Percentiles rank a stretch among this genome's conserved stretches.
phyloP scores from a whole-genome alignment of 2,797 vertebrate genomes.

The Calcarius lapponicus region DNA sequence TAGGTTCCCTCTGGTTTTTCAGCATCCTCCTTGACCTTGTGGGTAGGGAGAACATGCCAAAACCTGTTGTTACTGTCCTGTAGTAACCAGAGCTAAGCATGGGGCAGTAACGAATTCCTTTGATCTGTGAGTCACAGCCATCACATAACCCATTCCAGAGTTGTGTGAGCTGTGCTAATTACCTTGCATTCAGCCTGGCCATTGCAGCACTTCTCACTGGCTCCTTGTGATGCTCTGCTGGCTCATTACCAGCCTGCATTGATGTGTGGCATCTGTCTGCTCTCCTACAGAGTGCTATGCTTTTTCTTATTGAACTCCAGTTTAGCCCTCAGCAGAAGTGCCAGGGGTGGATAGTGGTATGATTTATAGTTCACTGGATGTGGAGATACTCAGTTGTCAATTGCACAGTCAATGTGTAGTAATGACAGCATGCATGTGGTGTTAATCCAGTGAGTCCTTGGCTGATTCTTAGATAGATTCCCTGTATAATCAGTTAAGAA shows the following conservation, averaged over 20 bases:
- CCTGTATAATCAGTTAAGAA: not conserved
- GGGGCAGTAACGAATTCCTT: not conserved
- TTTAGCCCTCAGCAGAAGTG: not conserved
- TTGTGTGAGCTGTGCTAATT: not conserved
- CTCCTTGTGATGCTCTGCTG: not conserved
- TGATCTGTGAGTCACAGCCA: not conserved
- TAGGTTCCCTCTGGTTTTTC: not conserved
- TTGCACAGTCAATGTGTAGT: not conserved
- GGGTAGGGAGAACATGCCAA: not conserved
- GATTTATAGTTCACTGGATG: not conserved
- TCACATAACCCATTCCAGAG: not conserved
- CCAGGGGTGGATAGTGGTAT: not conserved
- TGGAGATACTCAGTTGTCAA: not conserved
- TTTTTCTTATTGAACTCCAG: not conserved
- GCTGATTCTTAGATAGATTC: not conserved
- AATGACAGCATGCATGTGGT: not conserved
- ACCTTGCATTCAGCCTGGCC: not conserved
- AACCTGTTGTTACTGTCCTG: not conserved
- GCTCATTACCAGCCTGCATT: not conserved
- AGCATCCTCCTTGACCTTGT: not conserved
- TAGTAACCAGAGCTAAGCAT: not conserved
- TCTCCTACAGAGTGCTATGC: not conserved
- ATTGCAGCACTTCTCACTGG: not conserved
- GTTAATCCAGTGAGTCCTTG: not conserved
- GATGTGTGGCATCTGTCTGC: not conserved